A percentile compares a stretch with the other conserved stretches of the same genome.
Evolutionary conservation across 2,113 vertebrate genomes (phyloP).

Genomic region (Eretmochelys imbricata): DNA sequence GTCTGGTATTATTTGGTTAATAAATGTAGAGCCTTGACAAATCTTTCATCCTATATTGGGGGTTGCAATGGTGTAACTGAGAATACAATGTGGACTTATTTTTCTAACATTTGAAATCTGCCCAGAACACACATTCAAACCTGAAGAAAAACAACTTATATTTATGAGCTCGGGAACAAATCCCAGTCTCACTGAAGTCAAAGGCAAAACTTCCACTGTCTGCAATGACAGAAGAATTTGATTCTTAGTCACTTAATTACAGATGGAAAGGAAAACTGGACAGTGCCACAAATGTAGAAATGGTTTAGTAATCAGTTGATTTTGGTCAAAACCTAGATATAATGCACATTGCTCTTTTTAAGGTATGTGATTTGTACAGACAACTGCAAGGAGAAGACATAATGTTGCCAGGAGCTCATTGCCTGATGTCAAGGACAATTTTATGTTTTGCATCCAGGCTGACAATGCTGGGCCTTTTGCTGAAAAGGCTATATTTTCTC

Average conservation of each 20-base stretch:
- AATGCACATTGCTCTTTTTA: slow-evolving; percentile 19
- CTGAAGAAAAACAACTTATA: not conserved
- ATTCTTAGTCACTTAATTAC: not conserved
- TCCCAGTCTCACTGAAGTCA: not conserved
- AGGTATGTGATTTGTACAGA: slow-evolving; percentile 41
- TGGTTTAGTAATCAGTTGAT: not conserved
- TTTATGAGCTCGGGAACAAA: not conserved
- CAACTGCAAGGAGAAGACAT: slow-evolving; percentile 9
- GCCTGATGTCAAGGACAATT: slow-evolving; percentile 55
- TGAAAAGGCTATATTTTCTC: slow-evolving; percentile 5
- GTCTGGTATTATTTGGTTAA: not conserved
- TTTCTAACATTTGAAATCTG: not conserved
- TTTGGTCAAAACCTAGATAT: slow-evolving; percentile 10
- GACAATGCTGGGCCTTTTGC: not conserved
- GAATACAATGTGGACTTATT: not conserved
- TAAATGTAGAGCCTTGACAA: not conserved
- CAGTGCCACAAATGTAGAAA: not conserved
- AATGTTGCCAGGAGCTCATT: slow-evolving; percentile 48
- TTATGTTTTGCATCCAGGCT: not conserved
- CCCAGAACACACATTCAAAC: not conserved
- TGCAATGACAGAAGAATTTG: not conserved
- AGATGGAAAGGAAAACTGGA: not conserved
- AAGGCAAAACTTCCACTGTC: not conserved
- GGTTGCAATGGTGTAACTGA: not conserved
- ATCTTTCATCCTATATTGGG: not conserved